Evolutionary conservation across 2,113 vertebrate genomes (phyloP), one percentile per base, ranked within the genome.

Genomic region (Esox niger): DNA sequence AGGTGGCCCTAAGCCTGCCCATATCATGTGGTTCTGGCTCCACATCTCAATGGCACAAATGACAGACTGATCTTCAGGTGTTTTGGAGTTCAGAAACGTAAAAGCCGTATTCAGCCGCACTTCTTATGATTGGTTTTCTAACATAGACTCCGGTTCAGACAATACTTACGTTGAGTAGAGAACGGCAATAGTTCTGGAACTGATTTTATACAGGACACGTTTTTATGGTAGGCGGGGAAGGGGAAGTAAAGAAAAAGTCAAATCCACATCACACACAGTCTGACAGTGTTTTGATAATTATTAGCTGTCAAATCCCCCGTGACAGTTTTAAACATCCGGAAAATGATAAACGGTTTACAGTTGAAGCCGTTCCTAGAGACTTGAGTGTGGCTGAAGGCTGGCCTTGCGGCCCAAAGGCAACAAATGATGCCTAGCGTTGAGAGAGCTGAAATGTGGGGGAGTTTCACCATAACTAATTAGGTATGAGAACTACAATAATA

Each of bases 401-500:
- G 25, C 11, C 54, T 57, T 1, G 13, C 7, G 25, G 55, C 7
- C 2, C n/a, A n/a, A 4, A n/a, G 13, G 35, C 15, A 43, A 15
- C 38, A 15, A 17, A 43, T 15, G 38, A 43, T 15, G 1, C 15
- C 54, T 23, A 6, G 13, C n/a, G 13, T 23, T 15, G 23, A 3
- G 23, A 56, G 54, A 11, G 54, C 7, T 27, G 13, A 1, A 29
- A 27, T 11, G 55, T 25, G 25, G 20, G 15, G 66, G 4, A 3
- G 2, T 13, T 47, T 31, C 13, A 52, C 21, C 10, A 13, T 29
- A 58, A 47, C 61, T 64, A 70, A 80, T 74, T 64, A 21, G 29
- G 47, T 62, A 72, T 54, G 73, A 59, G 69, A 79, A 68, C 57
- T 32, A 17, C 59, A 62, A 66, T 69, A 31, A 62, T 26, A n/a